Conservation (phyloP, 2,888 invertebrate species). For the Napeogenes inachia region DNA sequence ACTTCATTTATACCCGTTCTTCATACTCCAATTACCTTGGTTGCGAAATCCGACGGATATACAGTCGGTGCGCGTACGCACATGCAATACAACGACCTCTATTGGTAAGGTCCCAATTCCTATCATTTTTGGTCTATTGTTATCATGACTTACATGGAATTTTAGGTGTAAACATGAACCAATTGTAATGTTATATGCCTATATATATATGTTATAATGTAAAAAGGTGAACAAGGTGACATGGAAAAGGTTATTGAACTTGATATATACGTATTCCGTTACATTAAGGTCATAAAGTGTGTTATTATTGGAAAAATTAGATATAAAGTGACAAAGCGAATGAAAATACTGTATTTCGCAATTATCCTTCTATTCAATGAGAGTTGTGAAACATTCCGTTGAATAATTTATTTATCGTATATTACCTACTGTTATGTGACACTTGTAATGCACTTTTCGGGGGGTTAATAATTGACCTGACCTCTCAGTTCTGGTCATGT, state of each 20-base stretch:
- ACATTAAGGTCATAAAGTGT: slow-evolving; percentile 23
- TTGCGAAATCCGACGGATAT: slow-evolving; percentile 13
- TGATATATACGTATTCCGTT: neutral
- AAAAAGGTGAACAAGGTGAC: neutral
- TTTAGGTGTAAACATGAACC: no score
- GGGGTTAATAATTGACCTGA: slow-evolving; percentile 60
- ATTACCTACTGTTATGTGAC: slow-evolving; percentile 58
- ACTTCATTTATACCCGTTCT: slow-evolving; percentile 17
- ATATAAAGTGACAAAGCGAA: slow-evolving; percentile 47
- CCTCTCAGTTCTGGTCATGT: slow-evolving; percentile 30
- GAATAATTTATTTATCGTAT: slow-evolving; percentile 62
- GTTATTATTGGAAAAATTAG: slow-evolving; percentile 54
- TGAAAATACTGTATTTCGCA: slow-evolving; percentile 45
- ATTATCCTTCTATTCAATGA: slow-evolving; percentile 55
- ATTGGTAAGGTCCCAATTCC: neutral
- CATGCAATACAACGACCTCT: slow-evolving; percentile 14
- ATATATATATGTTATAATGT: no score
- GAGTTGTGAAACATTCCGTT: slow-evolving; percentile 59
- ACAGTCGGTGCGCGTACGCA: slow-evolving; percentile 13
- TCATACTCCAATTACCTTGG: slow-evolving; percentile 21
- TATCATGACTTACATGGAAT: no score
- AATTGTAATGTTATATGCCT: no score
- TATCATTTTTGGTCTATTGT: no score
- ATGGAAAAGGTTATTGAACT: neutral
- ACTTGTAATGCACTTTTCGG: slow-evolving; percentile 57